These are phyloP conservation scores for Crotalus tigris DNA, from an alignment of 2,113 vertebrate genomes.

Conservation along the genomic window DNA sequence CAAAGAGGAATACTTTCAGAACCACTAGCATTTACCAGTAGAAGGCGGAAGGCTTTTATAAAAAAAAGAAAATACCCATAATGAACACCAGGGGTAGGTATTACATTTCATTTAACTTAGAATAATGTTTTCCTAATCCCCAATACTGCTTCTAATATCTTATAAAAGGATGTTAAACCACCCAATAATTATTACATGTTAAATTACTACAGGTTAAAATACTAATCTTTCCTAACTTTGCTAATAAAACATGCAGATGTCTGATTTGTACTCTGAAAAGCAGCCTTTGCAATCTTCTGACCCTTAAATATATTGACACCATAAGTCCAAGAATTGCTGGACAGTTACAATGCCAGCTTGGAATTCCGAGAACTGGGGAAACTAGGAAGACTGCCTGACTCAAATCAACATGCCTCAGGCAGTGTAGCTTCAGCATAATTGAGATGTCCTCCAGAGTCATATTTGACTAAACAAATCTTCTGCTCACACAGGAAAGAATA, in stretches of 20 bases:
- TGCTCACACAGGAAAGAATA: background rate
- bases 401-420: background rate
- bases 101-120: background rate
- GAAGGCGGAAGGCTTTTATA: no score
- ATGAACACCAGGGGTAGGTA: slow-evolving; percentile 4
- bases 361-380: background rate
- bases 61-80: background rate
- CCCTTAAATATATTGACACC: background rate
- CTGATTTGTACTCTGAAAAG: background rate
- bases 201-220: background rate
- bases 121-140: background rate
- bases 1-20: background rate
- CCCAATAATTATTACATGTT: background rate
- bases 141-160: background rate
- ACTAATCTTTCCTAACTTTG: background rate
- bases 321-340: background rate
- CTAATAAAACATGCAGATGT: background rate
- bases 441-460: background rate
- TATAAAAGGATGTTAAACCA: background rate
- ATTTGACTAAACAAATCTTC: background rate
- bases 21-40: background rate
- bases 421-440: background rate
- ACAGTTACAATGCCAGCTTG: background rate
- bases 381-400: background rate
- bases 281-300: background rate